Conservation (phyloP, 2,797 vertebrate genomes). For the Alectoris magna region DNA sequence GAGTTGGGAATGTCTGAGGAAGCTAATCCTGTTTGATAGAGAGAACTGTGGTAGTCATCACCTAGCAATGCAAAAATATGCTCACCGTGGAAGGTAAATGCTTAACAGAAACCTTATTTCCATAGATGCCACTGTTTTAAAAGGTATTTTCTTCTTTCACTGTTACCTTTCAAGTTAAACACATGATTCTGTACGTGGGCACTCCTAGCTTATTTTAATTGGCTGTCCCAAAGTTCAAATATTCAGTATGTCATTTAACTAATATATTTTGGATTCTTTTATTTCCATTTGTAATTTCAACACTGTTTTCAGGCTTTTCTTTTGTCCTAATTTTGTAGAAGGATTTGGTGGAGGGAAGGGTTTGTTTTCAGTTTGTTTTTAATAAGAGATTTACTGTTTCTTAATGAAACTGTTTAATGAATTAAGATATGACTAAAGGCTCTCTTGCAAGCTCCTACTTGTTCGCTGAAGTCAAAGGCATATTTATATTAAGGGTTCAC, state of each 20-base stretch:
- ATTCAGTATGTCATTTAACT: neutral
- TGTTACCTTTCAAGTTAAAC: neutral
- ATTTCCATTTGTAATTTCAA: neutral
- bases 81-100: neutral
- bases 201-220: neutral
- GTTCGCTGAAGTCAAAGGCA: neutral
- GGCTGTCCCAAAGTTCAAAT: neutral
- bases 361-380: conserved; percentile 1
- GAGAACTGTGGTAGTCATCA: conserved; percentile 5
- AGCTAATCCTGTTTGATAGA: conserved; percentile 30
- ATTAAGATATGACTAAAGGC: conserved; percentile 14
- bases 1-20: neutral
- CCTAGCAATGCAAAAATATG: neutral
- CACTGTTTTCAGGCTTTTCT: neutral
- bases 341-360: neutral
- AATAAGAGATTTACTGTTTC: neutral
- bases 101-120: conserved; percentile 23
- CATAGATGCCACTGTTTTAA: neutral
- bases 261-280: neutral
- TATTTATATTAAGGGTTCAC: neutral
- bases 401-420: neutral
- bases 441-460: conserved; percentile 29
- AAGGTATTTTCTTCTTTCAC: neutral
- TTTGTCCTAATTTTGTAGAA: neutral
- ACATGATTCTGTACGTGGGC: neutral